Conservation (phyloP, 2,797 vertebrate genomes). For the Coregonus ussuriensis region DNA sequence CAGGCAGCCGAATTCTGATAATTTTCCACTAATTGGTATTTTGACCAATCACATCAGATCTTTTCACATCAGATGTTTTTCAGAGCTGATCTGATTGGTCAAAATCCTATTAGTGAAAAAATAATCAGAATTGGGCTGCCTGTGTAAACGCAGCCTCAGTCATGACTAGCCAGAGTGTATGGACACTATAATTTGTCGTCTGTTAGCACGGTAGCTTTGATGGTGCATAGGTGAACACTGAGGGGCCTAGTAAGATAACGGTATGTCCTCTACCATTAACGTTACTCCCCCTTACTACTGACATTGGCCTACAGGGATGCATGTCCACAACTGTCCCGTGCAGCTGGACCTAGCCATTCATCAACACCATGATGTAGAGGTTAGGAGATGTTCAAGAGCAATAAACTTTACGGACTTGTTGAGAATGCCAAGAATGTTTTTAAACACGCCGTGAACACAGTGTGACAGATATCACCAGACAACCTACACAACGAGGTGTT, state of each 20-base stretch:
- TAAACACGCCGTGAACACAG: background rate
- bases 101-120: no score
- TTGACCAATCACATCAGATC: no score
- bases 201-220: conserved; percentile 27
- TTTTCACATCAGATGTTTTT: no score
- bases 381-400: conserved; percentile 47
- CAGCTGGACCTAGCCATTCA: conserved; percentile 54
- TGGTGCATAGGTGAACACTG: background rate
- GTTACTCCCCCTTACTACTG: background rate
- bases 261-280: background rate
- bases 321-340: conserved; percentile 13
- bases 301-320: conserved; percentile 21
- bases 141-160: background rate
- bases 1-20: no score
- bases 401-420: conserved; percentile 39
- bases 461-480: background rate
- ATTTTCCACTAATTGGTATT: no score
- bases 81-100: no score
- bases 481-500: background rate
- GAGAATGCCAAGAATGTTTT: conserved; percentile 49
- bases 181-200: conserved; percentile 35
- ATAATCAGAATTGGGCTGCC: no score
- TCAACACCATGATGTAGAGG: conserved; percentile 27
- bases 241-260: background rate
- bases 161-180: conserved; percentile 6